phyloP scores from a whole-genome alignment of 2,888 invertebrate species.

The Tridacna gigas region DNA sequence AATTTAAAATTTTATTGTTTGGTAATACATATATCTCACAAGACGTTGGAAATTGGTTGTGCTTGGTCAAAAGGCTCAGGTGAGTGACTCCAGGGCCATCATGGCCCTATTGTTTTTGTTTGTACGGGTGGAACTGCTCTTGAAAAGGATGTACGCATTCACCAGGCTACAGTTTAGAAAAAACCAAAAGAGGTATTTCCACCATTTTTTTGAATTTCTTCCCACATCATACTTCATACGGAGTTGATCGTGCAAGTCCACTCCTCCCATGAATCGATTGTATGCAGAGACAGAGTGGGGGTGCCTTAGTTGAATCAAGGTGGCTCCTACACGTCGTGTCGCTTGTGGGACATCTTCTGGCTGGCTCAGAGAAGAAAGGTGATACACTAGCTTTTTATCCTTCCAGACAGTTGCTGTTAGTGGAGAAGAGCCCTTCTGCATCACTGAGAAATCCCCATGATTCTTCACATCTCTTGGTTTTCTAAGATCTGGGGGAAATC shows the following conservation, averaged over 20 bases:
- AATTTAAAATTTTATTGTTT: too few species aligned
- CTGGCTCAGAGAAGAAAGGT: conserved; percentile 48
- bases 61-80: too few species aligned
- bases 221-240: neutral
- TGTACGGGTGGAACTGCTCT: too few species aligned
- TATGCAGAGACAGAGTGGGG: conserved; percentile 17
- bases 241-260: conserved; percentile 46
- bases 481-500: conserved; percentile 40
- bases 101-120: too few species aligned
- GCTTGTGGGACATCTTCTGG: neutral
- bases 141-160: neutral
- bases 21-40: too few species aligned
- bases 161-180: conserved; percentile 15
- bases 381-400: conserved; percentile 34
- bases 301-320: neutral
- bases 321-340: neutral
- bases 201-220: too few species aligned
- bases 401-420: conserved; percentile 41
- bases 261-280: conserved; percentile 49
- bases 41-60: too few species aligned
- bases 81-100: too few species aligned
- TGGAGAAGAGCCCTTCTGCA: conserved; percentile 38
- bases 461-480: conserved; percentile 37
- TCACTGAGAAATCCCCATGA: conserved; percentile 30
- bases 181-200: conserved; percentile 9